Percentiles rank a stretch among this genome's conserved stretches.
These are phyloP conservation scores for Ischnura elegans DNA, from an alignment of 2,888 invertebrate genomes.

Conservation along the genomic window DNA sequence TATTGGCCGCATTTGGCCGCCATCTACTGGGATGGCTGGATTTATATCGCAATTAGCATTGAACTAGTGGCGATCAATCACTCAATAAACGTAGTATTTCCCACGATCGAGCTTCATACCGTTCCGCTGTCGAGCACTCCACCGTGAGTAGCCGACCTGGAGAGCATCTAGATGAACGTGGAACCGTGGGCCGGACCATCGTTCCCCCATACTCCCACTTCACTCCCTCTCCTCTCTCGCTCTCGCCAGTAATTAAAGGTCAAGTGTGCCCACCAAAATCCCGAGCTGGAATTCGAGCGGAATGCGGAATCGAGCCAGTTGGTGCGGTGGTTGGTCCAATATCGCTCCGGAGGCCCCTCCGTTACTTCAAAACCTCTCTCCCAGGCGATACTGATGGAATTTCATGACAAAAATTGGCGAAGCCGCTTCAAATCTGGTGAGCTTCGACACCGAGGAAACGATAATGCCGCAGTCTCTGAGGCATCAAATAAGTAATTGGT, in stretches of 20 bases:
- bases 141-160: neutral
- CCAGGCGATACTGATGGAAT: neutral
- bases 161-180: neutral
- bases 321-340: neutral
- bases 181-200: neutral
- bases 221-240: neutral
- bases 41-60: neutral
- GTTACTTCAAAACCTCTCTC: slow-evolving; percentile 11
- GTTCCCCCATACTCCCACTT: neutral
- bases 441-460: neutral
- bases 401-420: neutral
- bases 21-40: neutral
- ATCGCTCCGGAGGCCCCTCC: neutral
- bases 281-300: neutral
- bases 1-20: neutral
- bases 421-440: neutral
- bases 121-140: neutral
- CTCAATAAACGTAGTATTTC: neutral
- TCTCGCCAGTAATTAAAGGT: neutral
- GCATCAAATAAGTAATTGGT: neutral
- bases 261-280: neutral
- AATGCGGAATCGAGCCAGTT: neutral
- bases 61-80: neutral
- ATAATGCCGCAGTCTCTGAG: neutral
- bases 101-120: neutral